Base-by-base conservation (phyloP, 2,888 invertebrate genomes). In the Synergus umbraculus region DNA sequence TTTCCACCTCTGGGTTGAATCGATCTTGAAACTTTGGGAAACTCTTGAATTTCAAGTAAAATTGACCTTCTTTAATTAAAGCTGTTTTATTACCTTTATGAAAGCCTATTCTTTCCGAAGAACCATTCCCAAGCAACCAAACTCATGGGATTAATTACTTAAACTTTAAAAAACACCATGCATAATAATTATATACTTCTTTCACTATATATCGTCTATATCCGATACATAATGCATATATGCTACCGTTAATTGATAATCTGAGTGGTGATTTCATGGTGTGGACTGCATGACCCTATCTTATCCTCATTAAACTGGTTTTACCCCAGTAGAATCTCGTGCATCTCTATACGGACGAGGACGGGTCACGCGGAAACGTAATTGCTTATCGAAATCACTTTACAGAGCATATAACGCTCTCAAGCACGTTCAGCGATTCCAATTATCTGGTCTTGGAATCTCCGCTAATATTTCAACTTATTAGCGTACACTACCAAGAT, bases 321-420 rank as follows among this genome's bases (percentile, higher is more conserved):
- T 69, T 29, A 69, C 46, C 69, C 49, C 44, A 7, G 46, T 9
- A 69, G 22, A 69, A 46, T 29, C 44, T 69, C 69, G 22, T 46
- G 69, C 46, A 46, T 46, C 44, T 69, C 69, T 69, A 22, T 64
- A 29, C 69, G 22, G 46, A 46, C 15, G 46, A 49, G 69, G 49
- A 69, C 69, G 49, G 69, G 69, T 69, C 69, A 69, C 69, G 69
- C 69, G 69, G 69, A 69, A 69, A 69, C 49, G 49, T 69, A 69
- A 69, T 69, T 69, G 69, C 69, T 69, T 69, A 69, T 69, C 69
- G 69, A 49, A 69, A 69, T 69, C 69, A 69, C 69, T 69, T 69
- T 69, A 65, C 67, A 69, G 46, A 49, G 69, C 69, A 69, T 69
- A 69, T 69, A 69, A 69, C 49, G 69, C 69, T 49, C 29, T 49